Conservation (phyloP, 2,888 invertebrate genomes). For the Synergus umbraculus region DNA sequence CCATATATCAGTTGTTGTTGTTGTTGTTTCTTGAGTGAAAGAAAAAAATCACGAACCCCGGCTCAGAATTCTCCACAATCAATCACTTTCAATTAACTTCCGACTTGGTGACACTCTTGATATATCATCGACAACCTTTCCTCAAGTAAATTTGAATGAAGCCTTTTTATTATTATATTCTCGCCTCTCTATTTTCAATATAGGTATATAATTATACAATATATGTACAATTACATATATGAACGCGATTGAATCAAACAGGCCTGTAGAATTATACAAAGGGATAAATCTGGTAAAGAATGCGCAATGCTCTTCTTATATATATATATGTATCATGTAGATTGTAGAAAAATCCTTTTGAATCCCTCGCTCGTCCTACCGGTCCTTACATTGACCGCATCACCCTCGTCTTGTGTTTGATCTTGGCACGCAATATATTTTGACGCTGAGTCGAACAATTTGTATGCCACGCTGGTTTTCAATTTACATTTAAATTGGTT, state of each 20-base stretch:
- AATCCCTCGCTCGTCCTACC: slow-evolving; percentile 47
- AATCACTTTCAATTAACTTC: background rate
- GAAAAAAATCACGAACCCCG: background rate
- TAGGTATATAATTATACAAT: too few species aligned
- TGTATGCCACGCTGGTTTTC: slow-evolving; percentile 77
- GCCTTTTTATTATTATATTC: background rate
- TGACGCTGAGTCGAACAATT: slow-evolving; percentile 77
- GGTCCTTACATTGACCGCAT: slow-evolving; percentile 55
- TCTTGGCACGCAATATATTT: slow-evolving; percentile 77
- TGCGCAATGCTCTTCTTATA: background rate
- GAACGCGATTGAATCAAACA: background rate
- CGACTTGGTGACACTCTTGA: background rate
- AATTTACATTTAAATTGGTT: slow-evolving; percentile 78
- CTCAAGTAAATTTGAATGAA: background rate
- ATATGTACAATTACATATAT: too few species aligned
- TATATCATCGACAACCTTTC: slow-evolving; percentile 7
- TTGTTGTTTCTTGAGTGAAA: background rate
- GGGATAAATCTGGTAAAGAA: slow-evolving; percentile 20
- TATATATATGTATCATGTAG: background rate
- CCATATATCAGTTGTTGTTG: background rate
- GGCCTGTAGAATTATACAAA: background rate
- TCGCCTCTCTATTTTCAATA: background rate
- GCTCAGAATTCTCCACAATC: background rate
- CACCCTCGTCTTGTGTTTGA: slow-evolving; percentile 75
- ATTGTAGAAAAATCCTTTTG: slow-evolving; percentile 17